Conservation (phyloP, 2,113 vertebrate species). For the Trogon melanurus region DNA sequence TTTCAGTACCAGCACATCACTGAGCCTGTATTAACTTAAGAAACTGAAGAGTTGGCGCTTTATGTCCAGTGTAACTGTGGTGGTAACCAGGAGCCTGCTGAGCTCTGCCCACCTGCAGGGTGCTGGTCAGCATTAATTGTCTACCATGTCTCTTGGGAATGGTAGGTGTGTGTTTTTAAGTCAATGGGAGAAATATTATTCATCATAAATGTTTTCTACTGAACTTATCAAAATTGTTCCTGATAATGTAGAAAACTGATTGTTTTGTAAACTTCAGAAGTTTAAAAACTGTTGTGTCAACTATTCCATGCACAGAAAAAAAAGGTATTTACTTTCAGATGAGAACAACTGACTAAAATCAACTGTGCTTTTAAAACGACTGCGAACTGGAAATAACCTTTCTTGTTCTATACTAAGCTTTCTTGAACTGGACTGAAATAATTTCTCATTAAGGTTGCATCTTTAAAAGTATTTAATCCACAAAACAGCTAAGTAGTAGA, state of each 20-base stretch:
- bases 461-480: not conserved
- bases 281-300: too few species aligned
- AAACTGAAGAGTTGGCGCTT: not conserved
- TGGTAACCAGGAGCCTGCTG: not conserved
- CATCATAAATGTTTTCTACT: too few species aligned
- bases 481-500: not conserved
- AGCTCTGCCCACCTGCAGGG: not conserved
- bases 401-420: not conserved
- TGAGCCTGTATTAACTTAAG: not conserved
- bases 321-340: not conserved
- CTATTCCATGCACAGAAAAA: not conserved
- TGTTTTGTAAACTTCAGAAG: not conserved
- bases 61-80: not conserved
- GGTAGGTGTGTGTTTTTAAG: not conserved
- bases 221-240: not conserved
- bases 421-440: not conserved
- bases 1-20: not conserved
- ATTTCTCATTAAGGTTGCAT: not conserved
- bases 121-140: not conserved
- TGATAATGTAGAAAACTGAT: not conserved
- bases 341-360: not conserved
- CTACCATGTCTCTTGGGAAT: not conserved
- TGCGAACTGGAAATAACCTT: not conserved
- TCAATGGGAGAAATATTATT: not conserved
- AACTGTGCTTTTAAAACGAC: not conserved